Base-by-base conservation (phyloP, 2,113 vertebrate species). In the Cryptoleucopteryx plumbea region DNA sequence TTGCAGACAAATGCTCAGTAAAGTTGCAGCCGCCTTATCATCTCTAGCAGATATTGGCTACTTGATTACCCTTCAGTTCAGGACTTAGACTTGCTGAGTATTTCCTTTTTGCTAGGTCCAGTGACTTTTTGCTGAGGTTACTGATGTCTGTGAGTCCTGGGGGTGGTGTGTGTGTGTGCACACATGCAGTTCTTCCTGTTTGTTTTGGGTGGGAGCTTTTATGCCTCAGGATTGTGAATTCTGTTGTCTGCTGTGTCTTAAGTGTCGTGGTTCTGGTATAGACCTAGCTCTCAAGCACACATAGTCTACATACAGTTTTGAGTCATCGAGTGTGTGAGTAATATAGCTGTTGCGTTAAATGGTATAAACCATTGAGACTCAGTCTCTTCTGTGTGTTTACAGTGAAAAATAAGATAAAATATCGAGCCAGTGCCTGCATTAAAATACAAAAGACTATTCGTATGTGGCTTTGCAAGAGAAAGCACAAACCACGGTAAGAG, bases 401-500 rank as follows among this genome's bases (percentile, higher is more conserved):
- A 99, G 99, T 99, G 98, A 99, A 99, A 98, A 99, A 99, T 93
- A 99, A 99, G 98, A 99, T 99, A 86, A 94, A 98, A 95, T 99
- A 99, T 43, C 97, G 99, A 93, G 98, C 99, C 42, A 84, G 95
- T 93, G 99, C 99, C 42, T 99, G 99, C 75, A 98, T 99, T 97
- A 98, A 97, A 97, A 99, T 99, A 97, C 99, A 99, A 95, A 99
- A 99, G 98, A 99, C 99, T 3, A 92, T 99, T 78, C 98, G 99
- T 59, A 99, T 99, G 99, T 99, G 99, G 99, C 99, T 99, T 84
- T 99, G 99, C 98, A 99, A 98, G 98, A 99, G 96, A 96, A 99
- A 99, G 94, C 99, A 99, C 98, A 99, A 99, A 97, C 99, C 99
- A 68, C 98, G 99, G 99, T 99, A 98, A 98, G 99, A 86, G 52